Evolutionary conservation across 2,888 invertebrate genomes (phyloP).

Genomic region (Helobdella robusta): DNA sequence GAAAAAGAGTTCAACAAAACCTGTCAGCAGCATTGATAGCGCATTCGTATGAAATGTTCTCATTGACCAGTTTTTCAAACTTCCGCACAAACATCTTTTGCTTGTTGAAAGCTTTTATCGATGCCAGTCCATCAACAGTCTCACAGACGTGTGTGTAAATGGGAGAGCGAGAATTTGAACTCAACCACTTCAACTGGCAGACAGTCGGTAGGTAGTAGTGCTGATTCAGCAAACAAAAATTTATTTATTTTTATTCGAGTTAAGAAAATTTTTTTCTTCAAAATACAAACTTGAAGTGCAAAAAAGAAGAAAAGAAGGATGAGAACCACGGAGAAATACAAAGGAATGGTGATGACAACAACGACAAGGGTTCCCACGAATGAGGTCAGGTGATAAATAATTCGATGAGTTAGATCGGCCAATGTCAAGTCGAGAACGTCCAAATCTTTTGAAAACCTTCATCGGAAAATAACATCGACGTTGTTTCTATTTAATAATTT

Average conservation of each 20-base stretch:
- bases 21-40: constrained; percentile 45
- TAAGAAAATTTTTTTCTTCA: too few relatives aligned
- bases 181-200: constrained; percentile 47
- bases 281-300: constrained; percentile 41
- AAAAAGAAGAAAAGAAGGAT: constrained; percentile 38
- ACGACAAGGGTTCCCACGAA: constrained; percentile 38
- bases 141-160: constrained; percentile 49
- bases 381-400: constrained; percentile 34
- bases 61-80: constrained; percentile 43
- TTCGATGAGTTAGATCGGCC: constrained; percentile 34
- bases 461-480: too few relatives aligned
- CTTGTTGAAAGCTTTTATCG: constrained; percentile 45
- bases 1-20: constrained; percentile 32
- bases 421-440: constrained; percentile 41
- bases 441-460: too few relatives aligned
- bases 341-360: constrained; percentile 37
- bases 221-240: constrained; percentile 35
- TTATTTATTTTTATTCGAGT: too few relatives aligned
- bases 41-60: constrained; percentile 60
- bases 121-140: constrained; percentile 52
- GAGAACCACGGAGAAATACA: constrained; percentile 38
- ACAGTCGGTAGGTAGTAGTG: constrained; percentile 53
- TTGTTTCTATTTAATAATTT: too few relatives aligned
- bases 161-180: constrained; percentile 47
- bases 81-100: constrained; percentile 37